Base-by-base conservation (phyloP, 2,797 vertebrate genomes). In the Nannoperca obscura region DNA sequence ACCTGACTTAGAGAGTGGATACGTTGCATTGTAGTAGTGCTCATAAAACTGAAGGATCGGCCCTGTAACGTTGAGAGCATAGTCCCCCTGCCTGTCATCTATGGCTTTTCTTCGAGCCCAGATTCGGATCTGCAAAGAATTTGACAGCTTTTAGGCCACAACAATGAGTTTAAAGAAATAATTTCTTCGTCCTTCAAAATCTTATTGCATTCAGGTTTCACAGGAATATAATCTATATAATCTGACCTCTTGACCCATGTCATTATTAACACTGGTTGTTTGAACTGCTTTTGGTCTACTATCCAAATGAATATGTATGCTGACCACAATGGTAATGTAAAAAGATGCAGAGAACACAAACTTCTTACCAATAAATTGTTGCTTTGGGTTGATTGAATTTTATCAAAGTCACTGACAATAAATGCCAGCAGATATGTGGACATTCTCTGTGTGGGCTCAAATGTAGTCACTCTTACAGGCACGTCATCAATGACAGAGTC, bases 401-500 rank as follows among this genome's bases (percentile, higher is more conserved):
- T 0, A 0, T 0, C 0, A 60, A 98, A 99, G 82, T 97, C 90
- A 34, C 95, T 95, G 89, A 99, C 95, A 0, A 99, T 96, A 65
- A 97, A 98, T 7, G 97, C 98, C 92, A 99, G 83, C 50, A 99
- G 90, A 84, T 99, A 99, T 0, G 97, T 97, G 58, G 97, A 98
- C 98, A 99, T 99, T 66, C 10, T 95, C 53, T 91, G 77, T 0
- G 97, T 98, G 63, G 94, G 90, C 0, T 94, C 0, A 38, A 97
- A 99, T 11, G 64, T 73, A 0, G 96, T 97, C 65, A 86, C 0
- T 0, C 0, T 91, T 93, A 97, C 95, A 0, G 0, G 0, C 12
- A 20, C 0, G 0, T 58, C 77, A 0, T 75, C 7, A 0, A 92
- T 69, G 7, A 5, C 0, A 5, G 24, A 1, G 34, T 65, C 11